Percentiles rank a stretch among this genome's conserved stretches.
These are phyloP conservation scores for Eupithecia exiguata DNA, from an alignment of 2,888 invertebrate species.

Conservation along the genomic window DNA sequence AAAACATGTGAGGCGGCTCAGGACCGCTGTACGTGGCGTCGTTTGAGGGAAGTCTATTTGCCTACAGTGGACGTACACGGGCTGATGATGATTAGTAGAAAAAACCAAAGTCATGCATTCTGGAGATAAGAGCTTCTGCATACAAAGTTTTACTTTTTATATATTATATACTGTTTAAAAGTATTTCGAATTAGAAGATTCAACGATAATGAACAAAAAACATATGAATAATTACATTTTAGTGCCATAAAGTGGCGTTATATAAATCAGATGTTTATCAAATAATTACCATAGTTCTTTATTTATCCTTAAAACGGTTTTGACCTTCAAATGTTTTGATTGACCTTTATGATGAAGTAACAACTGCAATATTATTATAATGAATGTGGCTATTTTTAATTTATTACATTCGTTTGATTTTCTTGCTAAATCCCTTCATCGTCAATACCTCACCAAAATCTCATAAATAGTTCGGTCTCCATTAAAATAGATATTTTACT, in stretches of 20 bases:
- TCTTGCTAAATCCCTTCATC: neutral
- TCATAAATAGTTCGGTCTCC: neutral
- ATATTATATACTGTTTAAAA: no score
- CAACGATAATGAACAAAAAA: slow-evolving; percentile 5
- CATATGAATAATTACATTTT: slow-evolving; percentile 17
- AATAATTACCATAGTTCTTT: slow-evolving; percentile 25
- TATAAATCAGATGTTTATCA: slow-evolving; percentile 22
- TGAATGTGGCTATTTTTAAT: neutral
- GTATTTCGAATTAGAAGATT: neutral
- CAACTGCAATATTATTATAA: neutral
- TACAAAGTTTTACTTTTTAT: no score
- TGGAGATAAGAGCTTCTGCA: no score
- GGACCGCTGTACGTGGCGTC: no score
- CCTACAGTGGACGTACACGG: no score
- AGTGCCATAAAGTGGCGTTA: slow-evolving; percentile 8
- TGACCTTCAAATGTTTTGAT: slow-evolving; percentile 21
- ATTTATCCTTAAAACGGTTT: slow-evolving; percentile 6
- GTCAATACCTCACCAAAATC: neutral
- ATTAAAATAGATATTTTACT: neutral
- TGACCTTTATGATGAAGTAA: slow-evolving; percentile 9
- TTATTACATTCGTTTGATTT: neutral
- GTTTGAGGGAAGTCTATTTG: no score
- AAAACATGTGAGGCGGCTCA: no score
- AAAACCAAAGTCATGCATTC: no score
- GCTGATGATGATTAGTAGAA: no score